Percentiles rank a stretch among this genome's conserved stretches.
Evolutionary conservation across 2,888 invertebrate species (phyloP).

Genomic region (Phyto melanocephala): DNA sequence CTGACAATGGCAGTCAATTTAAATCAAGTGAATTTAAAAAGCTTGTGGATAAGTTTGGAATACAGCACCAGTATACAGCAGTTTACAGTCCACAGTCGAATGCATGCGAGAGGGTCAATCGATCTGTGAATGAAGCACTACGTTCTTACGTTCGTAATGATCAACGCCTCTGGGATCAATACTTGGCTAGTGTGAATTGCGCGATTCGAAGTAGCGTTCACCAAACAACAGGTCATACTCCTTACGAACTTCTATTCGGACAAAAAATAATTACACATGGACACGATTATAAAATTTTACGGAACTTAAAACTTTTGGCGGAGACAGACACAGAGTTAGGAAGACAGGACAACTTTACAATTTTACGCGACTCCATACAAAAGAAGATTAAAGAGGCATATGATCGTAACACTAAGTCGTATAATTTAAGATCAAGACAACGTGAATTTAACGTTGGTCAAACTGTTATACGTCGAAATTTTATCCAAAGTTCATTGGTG

Average conservation of each 20-base stretch:
- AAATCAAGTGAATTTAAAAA: background rate
- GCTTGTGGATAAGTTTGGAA: background rate
- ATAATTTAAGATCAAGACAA: background rate
- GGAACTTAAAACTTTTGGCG: background rate
- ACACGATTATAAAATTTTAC: background rate
- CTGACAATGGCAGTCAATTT: background rate
- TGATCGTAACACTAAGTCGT: background rate
- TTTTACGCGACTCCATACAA: background rate
- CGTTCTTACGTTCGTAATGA: background rate
- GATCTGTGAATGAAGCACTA: background rate
- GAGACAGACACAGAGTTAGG: background rate
- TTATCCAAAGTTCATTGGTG: background rate
- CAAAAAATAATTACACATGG: background rate
- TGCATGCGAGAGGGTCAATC: slow-evolving; percentile 1
- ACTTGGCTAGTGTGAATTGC: background rate
- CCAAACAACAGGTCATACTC: background rate
- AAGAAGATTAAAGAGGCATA: background rate
- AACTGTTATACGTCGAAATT: background rate
- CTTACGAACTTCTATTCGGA: background rate
- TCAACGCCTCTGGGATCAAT: background rate
- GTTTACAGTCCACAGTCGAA: slow-evolving; percentile 2
- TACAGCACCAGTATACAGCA: background rate
- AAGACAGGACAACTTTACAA: background rate
- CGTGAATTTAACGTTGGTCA: background rate
- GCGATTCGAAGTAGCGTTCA: background rate